Evolutionary conservation across 2,113 vertebrate species (phyloP).

Genomic region (Megalops atlanticus): DNA sequence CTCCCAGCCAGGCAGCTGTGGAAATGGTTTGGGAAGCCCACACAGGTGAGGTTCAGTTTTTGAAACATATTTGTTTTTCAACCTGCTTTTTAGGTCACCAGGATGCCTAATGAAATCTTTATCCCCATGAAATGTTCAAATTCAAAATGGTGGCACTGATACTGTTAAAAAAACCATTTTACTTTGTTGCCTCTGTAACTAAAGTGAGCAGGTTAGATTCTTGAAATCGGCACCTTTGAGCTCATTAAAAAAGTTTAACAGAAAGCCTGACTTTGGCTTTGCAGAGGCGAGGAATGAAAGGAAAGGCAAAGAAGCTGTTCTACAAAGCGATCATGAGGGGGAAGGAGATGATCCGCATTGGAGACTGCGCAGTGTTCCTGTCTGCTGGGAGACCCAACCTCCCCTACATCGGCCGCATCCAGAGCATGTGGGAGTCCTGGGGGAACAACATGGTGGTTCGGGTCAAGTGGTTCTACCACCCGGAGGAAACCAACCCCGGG

Average conservation of each 20-base stretch:
- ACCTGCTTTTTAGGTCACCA: not conserved
- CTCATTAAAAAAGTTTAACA: not conserved
- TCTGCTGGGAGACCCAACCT: constrained; percentile 95
- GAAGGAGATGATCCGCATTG: constrained; percentile 95
- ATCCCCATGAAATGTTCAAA: not conserved
- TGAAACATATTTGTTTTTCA: not conserved
- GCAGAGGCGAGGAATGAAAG: constrained; percentile 97
- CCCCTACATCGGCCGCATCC: constrained; percentile 96
- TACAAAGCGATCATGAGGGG: constrained; percentile 97
- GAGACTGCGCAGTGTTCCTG: constrained; percentile 95
- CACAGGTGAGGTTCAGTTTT: constrained; percentile 78
- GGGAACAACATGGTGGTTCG: constrained; percentile 98
- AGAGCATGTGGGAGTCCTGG: constrained; percentile 99
- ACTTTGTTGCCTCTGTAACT: no score
- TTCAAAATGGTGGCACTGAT: not conserved
- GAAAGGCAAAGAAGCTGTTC: constrained; percentile 97
- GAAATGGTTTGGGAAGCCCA: constrained; percentile 99
- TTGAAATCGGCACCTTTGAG: not conserved
- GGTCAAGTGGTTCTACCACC: constrained; percentile 99
- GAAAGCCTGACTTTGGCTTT: constrained; percentile 2
- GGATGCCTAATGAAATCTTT: not conserved
- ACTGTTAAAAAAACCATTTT: no score
- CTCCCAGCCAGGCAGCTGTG: constrained; percentile 94
- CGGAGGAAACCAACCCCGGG: constrained; percentile 95
- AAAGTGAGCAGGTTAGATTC: no score